These are phyloP conservation scores for Emydoidea blandingii DNA, from an alignment of 2,797 vertebrate species.

Conservation along the genomic window DNA sequence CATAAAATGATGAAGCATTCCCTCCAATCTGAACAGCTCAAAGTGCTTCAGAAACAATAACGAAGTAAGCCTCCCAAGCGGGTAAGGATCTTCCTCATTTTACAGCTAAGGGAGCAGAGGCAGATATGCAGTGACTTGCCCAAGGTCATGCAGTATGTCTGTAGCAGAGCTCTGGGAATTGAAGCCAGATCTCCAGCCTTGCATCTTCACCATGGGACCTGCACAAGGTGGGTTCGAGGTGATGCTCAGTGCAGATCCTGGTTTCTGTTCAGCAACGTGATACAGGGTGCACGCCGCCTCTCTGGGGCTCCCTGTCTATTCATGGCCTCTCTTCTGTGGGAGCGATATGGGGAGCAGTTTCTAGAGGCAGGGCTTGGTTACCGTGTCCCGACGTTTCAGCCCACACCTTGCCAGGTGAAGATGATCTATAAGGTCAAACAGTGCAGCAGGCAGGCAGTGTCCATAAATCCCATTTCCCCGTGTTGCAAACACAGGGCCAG, in stretches of 20 bases:
- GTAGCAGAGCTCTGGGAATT: background rate
- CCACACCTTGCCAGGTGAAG: background rate
- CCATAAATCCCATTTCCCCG: background rate
- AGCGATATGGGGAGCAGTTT: background rate
- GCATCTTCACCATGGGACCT: background rate
- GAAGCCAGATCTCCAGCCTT: background rate
- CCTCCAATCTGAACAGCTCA: background rate
- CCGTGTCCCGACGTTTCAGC: background rate
- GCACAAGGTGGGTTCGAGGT: background rate
- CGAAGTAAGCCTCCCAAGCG: background rate
- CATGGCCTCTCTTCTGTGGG: background rate
- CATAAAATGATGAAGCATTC: too few relatives aligned
- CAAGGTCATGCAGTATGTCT: background rate
- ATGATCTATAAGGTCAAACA: background rate
- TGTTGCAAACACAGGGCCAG: background rate
- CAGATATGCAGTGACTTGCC: background rate
- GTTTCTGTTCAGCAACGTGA: background rate
- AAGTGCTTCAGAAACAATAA: background rate
- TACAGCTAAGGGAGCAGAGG: too few relatives aligned
- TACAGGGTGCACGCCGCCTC: background rate
- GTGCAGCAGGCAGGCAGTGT: background rate
- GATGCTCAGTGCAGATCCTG: background rate
- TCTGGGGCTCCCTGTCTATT: background rate
- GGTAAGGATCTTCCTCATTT: background rate
- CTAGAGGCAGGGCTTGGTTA: background rate